A percentile compares a stretch with the other conserved stretches of the same genome.
Conservation (phyloP, 2,113 vertebrate genomes). For the Chunga burmeisteri region DNA sequence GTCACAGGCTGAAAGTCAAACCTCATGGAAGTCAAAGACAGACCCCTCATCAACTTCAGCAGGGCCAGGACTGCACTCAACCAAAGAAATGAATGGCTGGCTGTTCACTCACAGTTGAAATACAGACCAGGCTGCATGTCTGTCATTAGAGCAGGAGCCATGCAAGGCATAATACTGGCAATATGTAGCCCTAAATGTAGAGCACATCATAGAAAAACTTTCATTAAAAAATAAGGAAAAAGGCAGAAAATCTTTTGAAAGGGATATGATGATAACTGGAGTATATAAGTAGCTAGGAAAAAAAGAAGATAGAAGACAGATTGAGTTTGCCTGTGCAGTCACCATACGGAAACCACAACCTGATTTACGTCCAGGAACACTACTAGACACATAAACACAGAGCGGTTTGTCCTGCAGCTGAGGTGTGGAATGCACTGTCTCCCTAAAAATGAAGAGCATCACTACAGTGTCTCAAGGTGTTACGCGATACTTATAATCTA, state of each 20-base stretch:
- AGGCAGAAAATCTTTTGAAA: background rate
- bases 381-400: background rate
- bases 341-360: background rate
- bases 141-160: background rate
- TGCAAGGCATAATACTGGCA: background rate
- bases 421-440: background rate
- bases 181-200: background rate
- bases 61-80: background rate
- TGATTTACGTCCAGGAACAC: background rate
- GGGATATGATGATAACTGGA: background rate
- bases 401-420: background rate
- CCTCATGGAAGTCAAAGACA: background rate
- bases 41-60: background rate
- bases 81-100: background rate
- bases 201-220: background rate
- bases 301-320: background rate
- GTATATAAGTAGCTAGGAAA: background rate
- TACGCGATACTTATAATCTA: background rate
- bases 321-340: background rate
- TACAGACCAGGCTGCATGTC: background rate
- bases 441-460: background rate
- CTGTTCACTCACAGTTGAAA: background rate
- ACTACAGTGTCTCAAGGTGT: background rate
- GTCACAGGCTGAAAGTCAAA: background rate
- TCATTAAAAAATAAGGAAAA: background rate